Percentiles rank a stretch among this genome's conserved stretches.
Conservation (phyloP, 1,140 invertebrate species). For the Homalodisca vitripennis region DNA sequence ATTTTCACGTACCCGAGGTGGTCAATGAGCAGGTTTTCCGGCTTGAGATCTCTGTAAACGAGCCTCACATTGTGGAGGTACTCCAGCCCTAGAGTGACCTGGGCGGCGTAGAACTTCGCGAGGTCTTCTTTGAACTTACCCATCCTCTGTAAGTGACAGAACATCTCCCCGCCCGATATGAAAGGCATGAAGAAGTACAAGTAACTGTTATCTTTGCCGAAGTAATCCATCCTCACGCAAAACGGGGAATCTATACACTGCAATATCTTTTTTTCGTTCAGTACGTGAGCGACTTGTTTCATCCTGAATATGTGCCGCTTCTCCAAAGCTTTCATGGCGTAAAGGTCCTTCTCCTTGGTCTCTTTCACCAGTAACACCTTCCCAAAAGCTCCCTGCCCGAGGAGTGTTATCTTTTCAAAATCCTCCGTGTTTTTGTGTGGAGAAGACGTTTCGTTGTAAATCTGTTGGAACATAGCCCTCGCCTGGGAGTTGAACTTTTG, state of each 20-base stretch:
- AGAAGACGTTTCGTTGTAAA: neutral
- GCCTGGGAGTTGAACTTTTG: neutral
- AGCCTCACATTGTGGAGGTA: conserved; percentile 90
- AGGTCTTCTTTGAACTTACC: conserved; percentile 75
- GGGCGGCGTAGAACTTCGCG: conserved; percentile 88
- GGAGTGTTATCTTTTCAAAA: neutral
- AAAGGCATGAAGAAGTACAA: conserved; percentile 81
- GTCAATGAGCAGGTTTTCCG: conserved; percentile 13
- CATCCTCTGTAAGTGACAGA: conserved; percentile 61
- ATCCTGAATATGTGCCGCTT: neutral
- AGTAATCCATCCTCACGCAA: conserved; percentile 78
- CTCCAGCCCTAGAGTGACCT: conserved; percentile 88
- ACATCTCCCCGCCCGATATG: conserved; percentile 81
- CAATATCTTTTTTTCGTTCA: conserved; percentile 84
- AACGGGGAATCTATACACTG: conserved; percentile 80
- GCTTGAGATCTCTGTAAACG: conserved; percentile 73
- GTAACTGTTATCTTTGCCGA: conserved; percentile 84
- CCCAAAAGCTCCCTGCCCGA: neutral
- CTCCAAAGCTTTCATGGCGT: neutral
- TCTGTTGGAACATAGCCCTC: neutral
- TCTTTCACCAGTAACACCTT: neutral
- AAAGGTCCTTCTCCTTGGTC: neutral
- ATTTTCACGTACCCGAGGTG: conserved; percentile 40
- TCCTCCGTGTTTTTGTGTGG: neutral
- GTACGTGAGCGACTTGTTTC: conserved; percentile 75